A percentile compares a stretch with the other conserved stretches of the same genome.
Conservation (phyloP, 2,113 vertebrate genomes). For the Sapayoa aenigma region DNA sequence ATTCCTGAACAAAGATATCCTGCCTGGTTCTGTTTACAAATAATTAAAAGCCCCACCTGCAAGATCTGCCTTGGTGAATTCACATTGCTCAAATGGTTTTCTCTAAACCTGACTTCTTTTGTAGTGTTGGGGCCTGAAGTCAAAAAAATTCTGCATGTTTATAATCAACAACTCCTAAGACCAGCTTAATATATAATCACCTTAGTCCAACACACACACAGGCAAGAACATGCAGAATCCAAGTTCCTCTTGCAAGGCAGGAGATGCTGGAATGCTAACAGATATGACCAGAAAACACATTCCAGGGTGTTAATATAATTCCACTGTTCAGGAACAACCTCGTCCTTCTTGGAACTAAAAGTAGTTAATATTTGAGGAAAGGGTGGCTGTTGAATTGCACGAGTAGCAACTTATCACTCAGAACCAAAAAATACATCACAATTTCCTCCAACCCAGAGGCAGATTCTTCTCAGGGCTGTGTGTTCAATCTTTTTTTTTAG, state of each 20-base stretch:
- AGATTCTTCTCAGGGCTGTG: not conserved
- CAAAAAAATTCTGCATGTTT: not conserved
- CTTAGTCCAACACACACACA: not conserved
- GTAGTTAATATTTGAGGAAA: not conserved
- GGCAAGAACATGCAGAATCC: slow-evolving; percentile 36
- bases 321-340: not conserved
- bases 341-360: not conserved
- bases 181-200: not conserved
- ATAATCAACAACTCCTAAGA: slow-evolving; percentile 14
- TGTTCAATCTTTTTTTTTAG: not conserved
- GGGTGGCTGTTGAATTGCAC: not conserved
- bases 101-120: slow-evolving; percentile 20
- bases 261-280: slow-evolving; percentile 14
- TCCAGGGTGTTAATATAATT: not conserved
- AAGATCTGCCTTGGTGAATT: not conserved
- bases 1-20: not conserved
- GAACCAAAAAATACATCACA: not conserved
- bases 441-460: not conserved
- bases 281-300: not conserved
- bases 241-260: not conserved
- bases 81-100: not conserved
- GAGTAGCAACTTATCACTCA: not conserved
- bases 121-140: slow-evolving; percentile 13
- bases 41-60: slow-evolving; percentile 41
- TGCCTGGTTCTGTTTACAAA: slow-evolving; percentile 25